phyloP scores from a whole-genome alignment of 2,888 invertebrate species.

The Taphrorychus bicolor region DNA sequence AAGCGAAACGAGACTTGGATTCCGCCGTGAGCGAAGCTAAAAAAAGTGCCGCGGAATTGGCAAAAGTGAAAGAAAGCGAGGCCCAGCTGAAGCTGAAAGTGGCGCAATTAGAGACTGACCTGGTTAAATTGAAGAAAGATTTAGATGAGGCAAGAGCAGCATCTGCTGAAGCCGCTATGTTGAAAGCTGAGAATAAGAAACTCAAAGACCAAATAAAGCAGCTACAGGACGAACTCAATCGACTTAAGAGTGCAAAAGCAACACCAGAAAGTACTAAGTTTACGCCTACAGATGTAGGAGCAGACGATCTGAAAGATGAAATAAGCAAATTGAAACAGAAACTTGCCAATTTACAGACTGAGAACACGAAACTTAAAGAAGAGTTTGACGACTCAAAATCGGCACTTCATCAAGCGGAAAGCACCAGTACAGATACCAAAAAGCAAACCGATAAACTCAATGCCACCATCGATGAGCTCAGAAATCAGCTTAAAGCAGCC shows the following conservation, averaged over 20 bases:
- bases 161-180: constrained; percentile 8
- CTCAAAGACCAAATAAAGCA: constrained; percentile 40
- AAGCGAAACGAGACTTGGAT: constrained; percentile 40
- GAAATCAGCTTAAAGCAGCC: constrained; percentile 38
- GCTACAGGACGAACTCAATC: constrained; percentile 35
- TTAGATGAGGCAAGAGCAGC: constrained; percentile 28
- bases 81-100: constrained; percentile 39
- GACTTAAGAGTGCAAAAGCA: constrained; percentile 31
- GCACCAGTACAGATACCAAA: neutral
- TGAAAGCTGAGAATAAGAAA: constrained; percentile 41
- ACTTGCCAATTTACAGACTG: constrained; percentile 33
- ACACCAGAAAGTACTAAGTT: neutral
- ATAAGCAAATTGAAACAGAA: constrained; percentile 33
- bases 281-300: neutral
- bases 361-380: constrained; percentile 34
- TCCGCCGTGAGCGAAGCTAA: constrained; percentile 26
- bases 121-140: constrained; percentile 40
- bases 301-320: constrained; percentile 26
- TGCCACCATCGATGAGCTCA: constrained; percentile 34
- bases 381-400: constrained; percentile 23
- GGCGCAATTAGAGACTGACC: constrained; percentile 42
- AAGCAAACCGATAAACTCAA: constrained; percentile 35
- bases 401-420: constrained; percentile 12
- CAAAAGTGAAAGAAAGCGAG: constrained; percentile 41
- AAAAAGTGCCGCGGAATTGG: constrained; percentile 29